Evolutionary conservation across 2,113 vertebrate genomes (phyloP), one percentile per base, ranked within the genome.

Genomic region (Bolborhynchus lineola): DNA sequence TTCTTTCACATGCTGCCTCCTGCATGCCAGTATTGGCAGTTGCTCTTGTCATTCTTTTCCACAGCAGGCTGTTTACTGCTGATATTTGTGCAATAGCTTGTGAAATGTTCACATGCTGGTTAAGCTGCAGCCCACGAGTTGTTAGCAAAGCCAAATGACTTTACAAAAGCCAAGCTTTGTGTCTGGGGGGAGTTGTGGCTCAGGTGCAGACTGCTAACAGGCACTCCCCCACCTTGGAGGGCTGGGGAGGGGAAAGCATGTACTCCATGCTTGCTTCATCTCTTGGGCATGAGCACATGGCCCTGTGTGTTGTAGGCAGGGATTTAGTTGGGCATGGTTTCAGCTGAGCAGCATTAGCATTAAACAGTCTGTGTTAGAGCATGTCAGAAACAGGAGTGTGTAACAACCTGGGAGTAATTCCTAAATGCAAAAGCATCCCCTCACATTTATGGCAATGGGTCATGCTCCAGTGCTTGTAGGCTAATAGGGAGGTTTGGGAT

Each of bases 381-480:
- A 0, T 5, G 20, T 29, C 23, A 23, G 3, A 16, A 64, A 25
- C 1, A 7, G 23, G 4, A 65, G 12, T 0, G 0, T 9, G 2
- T 7, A 31, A 41, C 62, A 41, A 42, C 70, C 39, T 1, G 3
- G 5, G 2, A 2, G 11, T 20, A 3, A 50, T 28, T 79, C 50
- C 11, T 33, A 64, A 84, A 75, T 57, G 20, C 55, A n/a, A 57
- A 21, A n/a, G 20, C 9, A 13, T 57, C 12, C 19, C 19, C 55
- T 57, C 5, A 2, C 33, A 57, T n/a, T n/a, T 21, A 21, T 57
- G 55, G 14, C 13, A 57, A 9, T 33, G 55, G 55, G 19, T 57
- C 31, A 13, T 21, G 55, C 55, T 6, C 33, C 55, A n/a, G 19
- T n/a, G 55, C 21, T 6, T 57, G 55, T 57, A 57, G 55, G 19